Evolutionary conservation across 1,140 invertebrate genomes (phyloP).

Genomic region (Bombus affinis): DNA sequence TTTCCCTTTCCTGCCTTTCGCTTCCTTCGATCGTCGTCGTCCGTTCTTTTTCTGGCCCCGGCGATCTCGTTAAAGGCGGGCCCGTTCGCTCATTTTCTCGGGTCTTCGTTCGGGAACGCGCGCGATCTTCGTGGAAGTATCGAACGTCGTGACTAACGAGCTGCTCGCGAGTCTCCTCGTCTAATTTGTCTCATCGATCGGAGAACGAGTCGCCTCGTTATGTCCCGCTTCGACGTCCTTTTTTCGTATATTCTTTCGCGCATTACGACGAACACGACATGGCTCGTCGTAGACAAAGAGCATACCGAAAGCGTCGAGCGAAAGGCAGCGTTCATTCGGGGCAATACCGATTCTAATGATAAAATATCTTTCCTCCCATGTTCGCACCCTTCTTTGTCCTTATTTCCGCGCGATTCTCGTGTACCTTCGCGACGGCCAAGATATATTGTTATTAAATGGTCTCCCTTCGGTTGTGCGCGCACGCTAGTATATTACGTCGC

Average conservation of each 20-base stretch:
- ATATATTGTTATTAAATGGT: slow-evolving; percentile 83
- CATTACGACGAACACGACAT: neutral
- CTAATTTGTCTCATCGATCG: slow-evolving; percentile 28
- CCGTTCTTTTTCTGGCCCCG: neutral
- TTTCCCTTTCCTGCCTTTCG: neutral
- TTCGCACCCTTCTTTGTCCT: slow-evolving; percentile 2
- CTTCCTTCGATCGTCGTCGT: slow-evolving; percentile 28
- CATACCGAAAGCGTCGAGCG: neutral
- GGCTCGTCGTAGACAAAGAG: neutral
- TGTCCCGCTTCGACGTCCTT: neutral
- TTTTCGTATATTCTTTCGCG: neutral
- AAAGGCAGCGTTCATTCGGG: slow-evolving; percentile 20
- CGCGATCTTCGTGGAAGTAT: slow-evolving; percentile 48
- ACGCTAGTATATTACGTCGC: slow-evolving; percentile 77
- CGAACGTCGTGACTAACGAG: slow-evolving; percentile 60
- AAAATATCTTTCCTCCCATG: slow-evolving; percentile 27
- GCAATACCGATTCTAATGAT: slow-evolving; percentile 46
- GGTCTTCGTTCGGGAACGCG: slow-evolving; percentile 19
- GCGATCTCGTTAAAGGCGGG: slow-evolving; percentile 49
- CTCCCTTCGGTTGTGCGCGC: slow-evolving; percentile 69
- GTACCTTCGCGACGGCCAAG: slow-evolving; percentile 75
- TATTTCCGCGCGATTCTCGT: slow-evolving; percentile 32
- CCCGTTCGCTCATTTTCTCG: slow-evolving; percentile 40
- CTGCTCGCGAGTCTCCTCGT: slow-evolving; percentile 10
- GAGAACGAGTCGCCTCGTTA: neutral